phyloP scores from a whole-genome alignment of 2,888 invertebrate species.

The Spodoptera littoralis region DNA sequence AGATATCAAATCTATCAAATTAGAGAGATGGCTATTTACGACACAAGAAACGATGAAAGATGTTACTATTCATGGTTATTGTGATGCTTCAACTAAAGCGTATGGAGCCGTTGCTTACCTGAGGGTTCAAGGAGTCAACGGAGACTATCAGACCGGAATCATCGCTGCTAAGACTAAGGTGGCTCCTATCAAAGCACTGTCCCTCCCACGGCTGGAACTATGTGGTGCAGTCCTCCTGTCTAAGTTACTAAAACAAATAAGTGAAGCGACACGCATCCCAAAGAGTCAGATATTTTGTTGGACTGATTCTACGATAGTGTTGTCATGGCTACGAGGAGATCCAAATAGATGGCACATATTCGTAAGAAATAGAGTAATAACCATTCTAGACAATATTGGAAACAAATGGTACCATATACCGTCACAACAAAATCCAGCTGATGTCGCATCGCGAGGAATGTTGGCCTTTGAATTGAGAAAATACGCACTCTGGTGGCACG shows the following conservation, averaged over 20 bases:
- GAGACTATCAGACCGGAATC: too few species aligned
- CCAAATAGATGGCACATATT: slow-evolving; percentile 7
- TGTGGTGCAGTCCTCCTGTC: too few species aligned
- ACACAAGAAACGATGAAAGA: too few species aligned
- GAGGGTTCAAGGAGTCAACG: too few species aligned
- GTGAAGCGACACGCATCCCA: slow-evolving; percentile 27
- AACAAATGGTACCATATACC: slow-evolving; percentile 8
- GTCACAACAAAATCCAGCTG: slow-evolving; percentile 9
- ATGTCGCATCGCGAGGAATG: slow-evolving; percentile 15
- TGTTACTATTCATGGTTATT: too few species aligned
- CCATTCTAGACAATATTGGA: slow-evolving; percentile 7
- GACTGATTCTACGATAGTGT: slow-evolving; percentile 27
- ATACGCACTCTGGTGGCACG: slow-evolving; percentile 12
- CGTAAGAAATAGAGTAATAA: slow-evolving; percentile 4
- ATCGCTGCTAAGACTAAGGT: too few species aligned
- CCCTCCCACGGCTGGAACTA: too few species aligned
- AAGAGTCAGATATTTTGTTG: slow-evolving; percentile 19
- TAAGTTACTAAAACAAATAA: slow-evolving; percentile 29
- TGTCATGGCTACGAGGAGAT: slow-evolving; percentile 13
- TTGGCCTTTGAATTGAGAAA: slow-evolving; percentile 8
- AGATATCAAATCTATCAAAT: too few species aligned
- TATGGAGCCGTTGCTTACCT: too few species aligned
- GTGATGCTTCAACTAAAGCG: too few species aligned
- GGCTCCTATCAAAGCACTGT: too few species aligned
- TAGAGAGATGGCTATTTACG: too few species aligned